phyloP scores from a whole-genome alignment of 2,797 vertebrate species.

The Artibeus lituratus region DNA sequence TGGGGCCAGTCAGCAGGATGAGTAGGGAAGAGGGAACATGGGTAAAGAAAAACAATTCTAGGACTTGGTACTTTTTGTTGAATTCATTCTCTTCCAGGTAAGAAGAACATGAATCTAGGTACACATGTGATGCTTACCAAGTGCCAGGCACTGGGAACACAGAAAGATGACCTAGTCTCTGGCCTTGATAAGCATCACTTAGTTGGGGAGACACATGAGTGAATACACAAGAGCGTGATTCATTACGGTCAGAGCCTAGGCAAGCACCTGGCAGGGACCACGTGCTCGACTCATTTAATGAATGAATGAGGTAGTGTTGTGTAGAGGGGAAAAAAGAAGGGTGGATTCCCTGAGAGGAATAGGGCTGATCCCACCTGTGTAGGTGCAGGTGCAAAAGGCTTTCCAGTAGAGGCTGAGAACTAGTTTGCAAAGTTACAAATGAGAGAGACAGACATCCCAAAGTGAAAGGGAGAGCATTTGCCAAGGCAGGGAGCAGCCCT shows the following conservation, averaged over 20 bases:
- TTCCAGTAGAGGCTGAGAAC: not conserved
- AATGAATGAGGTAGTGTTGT: not conserved
- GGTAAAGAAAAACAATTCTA: not conserved
- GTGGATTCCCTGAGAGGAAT: fast-evolving
- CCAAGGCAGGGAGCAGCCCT: not conserved
- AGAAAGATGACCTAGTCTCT: not conserved
- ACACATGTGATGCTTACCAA: fast-evolving
- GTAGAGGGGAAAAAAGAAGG: not conserved
- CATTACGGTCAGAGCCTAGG: not conserved
- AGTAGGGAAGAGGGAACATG: not conserved
- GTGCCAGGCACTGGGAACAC: too few relatives aligned
- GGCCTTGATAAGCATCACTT: not conserved
- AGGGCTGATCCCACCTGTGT: not conserved
- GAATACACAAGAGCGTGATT: fast-evolving
- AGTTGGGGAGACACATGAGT: not conserved
- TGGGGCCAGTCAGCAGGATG: not conserved
- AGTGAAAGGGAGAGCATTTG: not conserved
- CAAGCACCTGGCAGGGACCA: not conserved
- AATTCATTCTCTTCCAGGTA: not conserved
- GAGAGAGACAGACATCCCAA: too few relatives aligned
- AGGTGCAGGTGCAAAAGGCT: not conserved
- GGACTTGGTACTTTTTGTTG: not conserved
- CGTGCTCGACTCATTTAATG: fast-evolving
- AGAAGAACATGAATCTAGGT: not conserved
- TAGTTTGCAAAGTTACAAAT: not conserved